Evolutionary conservation across 1,140 invertebrate species (phyloP).

Genomic region (Reticulitermes speratus): DNA sequence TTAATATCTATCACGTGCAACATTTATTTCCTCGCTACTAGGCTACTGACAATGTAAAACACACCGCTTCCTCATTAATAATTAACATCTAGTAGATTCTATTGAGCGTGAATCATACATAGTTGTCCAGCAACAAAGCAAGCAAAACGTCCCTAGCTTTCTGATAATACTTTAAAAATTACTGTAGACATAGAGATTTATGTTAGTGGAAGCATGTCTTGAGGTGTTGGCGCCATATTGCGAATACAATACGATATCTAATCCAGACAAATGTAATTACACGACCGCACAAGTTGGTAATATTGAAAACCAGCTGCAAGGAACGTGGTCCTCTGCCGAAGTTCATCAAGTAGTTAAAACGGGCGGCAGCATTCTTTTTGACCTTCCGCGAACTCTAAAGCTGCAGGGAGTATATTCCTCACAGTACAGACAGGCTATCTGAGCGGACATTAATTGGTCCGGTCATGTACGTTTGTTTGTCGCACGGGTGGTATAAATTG

Average conservation of each 20-base stretch:
- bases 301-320: not conserved
- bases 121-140: not conserved
- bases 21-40: not conserved
- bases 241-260: not conserved
- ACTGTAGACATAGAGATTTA: not conserved
- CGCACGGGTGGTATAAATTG: constrained; percentile 5
- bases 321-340: not conserved
- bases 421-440: not conserved
- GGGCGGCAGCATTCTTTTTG: not conserved
- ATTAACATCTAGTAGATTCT: not conserved
- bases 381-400: not conserved
- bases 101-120: not conserved
- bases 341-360: not conserved
- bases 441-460: constrained; percentile 4
- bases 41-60: not conserved
- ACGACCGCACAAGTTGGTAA: constrained; percentile 7
- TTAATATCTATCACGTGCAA: not conserved
- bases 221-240: not conserved
- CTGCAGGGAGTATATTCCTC: constrained; percentile 5
- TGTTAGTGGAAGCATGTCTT: not conserved
- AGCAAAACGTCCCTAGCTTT: not conserved
- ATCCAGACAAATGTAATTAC: constrained; percentile 13
- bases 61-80: not conserved
- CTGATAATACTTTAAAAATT: not conserved
- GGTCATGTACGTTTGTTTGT: not conserved